Evolutionary conservation across 2,113 vertebrate species (phyloP).

Genomic region (Actenoides hombroni): DNA sequence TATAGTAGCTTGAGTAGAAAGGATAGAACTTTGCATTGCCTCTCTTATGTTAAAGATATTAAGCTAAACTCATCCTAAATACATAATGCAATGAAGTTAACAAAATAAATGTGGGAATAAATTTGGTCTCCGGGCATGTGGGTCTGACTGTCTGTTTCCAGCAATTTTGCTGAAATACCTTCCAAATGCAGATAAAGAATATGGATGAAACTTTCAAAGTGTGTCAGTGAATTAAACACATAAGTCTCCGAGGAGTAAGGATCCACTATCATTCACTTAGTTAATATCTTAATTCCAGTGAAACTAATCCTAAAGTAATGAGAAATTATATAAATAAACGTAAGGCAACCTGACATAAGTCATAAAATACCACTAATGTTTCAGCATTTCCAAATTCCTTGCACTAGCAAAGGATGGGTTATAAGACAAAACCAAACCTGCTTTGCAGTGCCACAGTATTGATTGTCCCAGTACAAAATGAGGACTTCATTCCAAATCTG

Average conservation of each 20-base stretch:
- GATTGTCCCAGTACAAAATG: not conserved
- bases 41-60: not conserved
- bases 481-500: not conserved
- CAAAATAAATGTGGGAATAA: not conserved
- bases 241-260: not conserved
- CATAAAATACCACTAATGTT: not conserved
- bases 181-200: not conserved
- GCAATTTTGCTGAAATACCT: not conserved
- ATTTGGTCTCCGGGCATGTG: not conserved
- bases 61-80: not conserved
- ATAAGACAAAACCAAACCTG: not conserved
- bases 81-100: not conserved
- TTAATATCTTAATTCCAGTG: not conserved
- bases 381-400: not conserved
- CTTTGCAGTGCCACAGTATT: not conserved
- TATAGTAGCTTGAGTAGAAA: not conserved
- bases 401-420: not conserved
- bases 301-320: not conserved
- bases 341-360: not conserved
- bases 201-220: not conserved
- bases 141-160: not conserved
- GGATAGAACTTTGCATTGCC: not conserved
- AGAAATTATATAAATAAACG: constrained; percentile 8
- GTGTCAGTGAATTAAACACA: not conserved
- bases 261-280: not conserved